Evolutionary conservation across 2,888 invertebrate species (phyloP).

Genomic region (Lutraria lutraria): DNA sequence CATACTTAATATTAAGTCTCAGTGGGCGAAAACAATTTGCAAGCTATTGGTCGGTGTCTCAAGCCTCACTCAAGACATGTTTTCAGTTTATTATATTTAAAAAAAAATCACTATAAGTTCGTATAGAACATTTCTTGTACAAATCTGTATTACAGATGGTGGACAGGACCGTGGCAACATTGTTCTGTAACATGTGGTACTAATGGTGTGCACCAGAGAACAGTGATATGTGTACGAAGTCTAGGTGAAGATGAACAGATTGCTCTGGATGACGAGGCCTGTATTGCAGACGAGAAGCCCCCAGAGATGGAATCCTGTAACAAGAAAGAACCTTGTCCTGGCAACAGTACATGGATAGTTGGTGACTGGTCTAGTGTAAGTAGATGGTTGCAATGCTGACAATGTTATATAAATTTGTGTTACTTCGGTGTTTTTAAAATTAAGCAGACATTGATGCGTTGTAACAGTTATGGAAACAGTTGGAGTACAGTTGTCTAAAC

Average conservation of each 20-base stretch:
- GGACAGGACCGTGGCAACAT: constrained; percentile 94
- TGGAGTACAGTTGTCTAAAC: too few species aligned
- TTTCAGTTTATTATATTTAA: too few species aligned
- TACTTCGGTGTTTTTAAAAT: background rate
- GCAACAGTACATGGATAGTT: constrained; percentile 77
- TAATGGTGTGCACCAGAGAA: constrained; percentile 85
- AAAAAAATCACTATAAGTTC: too few species aligned
- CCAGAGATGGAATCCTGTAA: constrained; percentile 88
- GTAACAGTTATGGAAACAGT: too few species aligned
- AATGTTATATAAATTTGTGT: background rate
- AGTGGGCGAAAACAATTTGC: too few species aligned
- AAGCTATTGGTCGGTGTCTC: too few species aligned
- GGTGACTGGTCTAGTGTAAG: constrained; percentile 84
- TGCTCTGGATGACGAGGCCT: constrained; percentile 92
- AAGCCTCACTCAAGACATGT: too few species aligned
- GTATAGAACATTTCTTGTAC: too few species aligned
- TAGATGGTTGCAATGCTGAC: background rate
- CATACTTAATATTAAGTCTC: too few species aligned
- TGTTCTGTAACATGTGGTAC: constrained; percentile 91
- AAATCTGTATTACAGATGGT: constrained; percentile 89
- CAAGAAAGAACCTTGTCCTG: constrained; percentile 82
- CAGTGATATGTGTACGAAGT: constrained; percentile 87
- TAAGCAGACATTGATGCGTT: too few species aligned
- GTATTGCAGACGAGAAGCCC: constrained; percentile 90
- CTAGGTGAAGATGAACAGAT: constrained; percentile 89